A percentile compares a stretch with the other conserved stretches of the same genome.
Evolutionary conservation across 1,140 invertebrate species (phyloP).

Genomic region (Pseudomyrmex cubaensis): DNA sequence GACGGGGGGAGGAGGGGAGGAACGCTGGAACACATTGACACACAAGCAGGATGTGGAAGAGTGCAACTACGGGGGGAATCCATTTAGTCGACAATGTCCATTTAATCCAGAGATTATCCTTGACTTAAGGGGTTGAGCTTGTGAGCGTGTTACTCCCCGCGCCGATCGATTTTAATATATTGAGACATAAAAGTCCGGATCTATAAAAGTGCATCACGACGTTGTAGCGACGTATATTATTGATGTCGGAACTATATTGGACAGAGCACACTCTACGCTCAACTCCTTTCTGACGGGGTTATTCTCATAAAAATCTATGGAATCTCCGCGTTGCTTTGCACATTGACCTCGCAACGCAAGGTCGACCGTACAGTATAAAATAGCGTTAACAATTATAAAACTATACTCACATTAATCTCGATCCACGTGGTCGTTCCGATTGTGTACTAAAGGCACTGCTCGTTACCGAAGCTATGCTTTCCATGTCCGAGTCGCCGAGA

Average conservation of each 20-base stretch:
- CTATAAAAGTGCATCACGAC: not conserved
- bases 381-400: constrained; percentile 54
- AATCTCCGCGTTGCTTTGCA: constrained; percentile 69
- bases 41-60: constrained; percentile 69
- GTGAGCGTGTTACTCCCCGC: constrained; percentile 49
- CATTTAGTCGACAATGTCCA: constrained; percentile 82
- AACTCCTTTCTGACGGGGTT: constrained; percentile 50
- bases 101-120: constrained; percentile 82
- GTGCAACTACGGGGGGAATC: constrained; percentile 73
- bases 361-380: constrained; percentile 73
- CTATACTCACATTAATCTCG: constrained; percentile 89
- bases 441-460: constrained; percentile 97
- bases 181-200: not conserved
- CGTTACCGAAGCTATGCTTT: constrained; percentile 93
- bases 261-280: constrained; percentile 27
- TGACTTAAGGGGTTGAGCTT: constrained; percentile 72
- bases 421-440: constrained; percentile 93
- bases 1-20: constrained; percentile 10
- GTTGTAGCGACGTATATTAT: constrained; percentile 1
- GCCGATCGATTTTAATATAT: constrained; percentile 11
- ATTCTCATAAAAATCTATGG: constrained; percentile 59
- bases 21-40: constrained; percentile 57
- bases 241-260: not conserved
- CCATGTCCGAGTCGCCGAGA: constrained; percentile 94
- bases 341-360: constrained; percentile 73